Conservation (phyloP, 2,113 vertebrate species). For the Xiphias gladius region DNA sequence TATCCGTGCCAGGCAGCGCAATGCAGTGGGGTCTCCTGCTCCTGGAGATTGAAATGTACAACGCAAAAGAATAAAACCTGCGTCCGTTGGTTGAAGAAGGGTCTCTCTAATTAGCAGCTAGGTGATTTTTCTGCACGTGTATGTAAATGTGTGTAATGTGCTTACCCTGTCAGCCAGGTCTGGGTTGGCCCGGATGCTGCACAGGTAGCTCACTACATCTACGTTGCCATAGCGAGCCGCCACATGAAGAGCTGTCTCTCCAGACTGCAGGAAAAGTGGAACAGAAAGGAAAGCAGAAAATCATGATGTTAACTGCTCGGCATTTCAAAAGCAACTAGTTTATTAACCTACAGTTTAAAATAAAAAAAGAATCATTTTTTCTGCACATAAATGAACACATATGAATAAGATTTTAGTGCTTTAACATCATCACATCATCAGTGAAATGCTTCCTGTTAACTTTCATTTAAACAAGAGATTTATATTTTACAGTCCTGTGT, state of each 20-base stretch:
- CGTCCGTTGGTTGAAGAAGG: neutral
- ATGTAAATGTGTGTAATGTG: neutral
- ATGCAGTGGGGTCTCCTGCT: conserved; percentile 96
- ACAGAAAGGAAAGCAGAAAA: neutral
- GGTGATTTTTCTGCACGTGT: no score
- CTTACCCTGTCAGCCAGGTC: conserved; percentile 93
- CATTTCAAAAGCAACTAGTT: neutral
- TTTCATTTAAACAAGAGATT: conserved; percentile 6
- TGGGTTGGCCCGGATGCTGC: conserved; percentile 91
- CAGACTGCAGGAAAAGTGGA: conserved; percentile 85
- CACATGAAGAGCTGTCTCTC: conserved; percentile 96
- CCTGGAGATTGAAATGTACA: conserved; percentile 76
- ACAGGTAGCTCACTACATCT: conserved; percentile 95
- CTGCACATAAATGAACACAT: neutral
- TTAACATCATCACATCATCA: neutral
- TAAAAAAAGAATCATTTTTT: neutral
- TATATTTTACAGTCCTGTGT: neutral
- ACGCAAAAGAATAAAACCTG: neutral
- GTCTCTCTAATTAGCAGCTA: neutral
- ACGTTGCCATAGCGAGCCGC: conserved; percentile 96
- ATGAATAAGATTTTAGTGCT: neutral
- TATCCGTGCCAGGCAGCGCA: conserved; percentile 98
- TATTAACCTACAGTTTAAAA: no score
- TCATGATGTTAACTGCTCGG: neutral
- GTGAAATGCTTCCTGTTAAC: neutral